Percentiles rank a stretch among this genome's conserved stretches.
Conservation (phyloP, 2,797 vertebrate genomes). For the Xiphorhynchus erythropygius region DNA sequence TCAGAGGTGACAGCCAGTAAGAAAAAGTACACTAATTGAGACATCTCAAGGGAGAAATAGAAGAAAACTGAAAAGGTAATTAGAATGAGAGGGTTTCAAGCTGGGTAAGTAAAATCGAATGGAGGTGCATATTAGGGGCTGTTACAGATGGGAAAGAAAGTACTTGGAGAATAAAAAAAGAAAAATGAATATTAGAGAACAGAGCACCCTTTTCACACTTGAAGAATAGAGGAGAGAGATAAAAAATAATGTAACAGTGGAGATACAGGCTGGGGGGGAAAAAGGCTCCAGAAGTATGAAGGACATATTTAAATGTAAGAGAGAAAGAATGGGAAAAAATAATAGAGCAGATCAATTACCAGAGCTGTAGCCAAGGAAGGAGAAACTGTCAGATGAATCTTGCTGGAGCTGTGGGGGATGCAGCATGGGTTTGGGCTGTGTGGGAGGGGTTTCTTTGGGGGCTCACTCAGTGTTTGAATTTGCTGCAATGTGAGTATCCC, state of each 20-base stretch:
- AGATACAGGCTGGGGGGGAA: not conserved
- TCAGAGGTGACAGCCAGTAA: slow-evolving; percentile 78
- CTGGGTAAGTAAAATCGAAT: slow-evolving; percentile 75
- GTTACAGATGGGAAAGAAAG: slow-evolving; percentile 66
- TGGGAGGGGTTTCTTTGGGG: not conserved
- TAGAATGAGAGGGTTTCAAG: slow-evolving; percentile 78
- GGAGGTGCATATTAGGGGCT: slow-evolving; percentile 67
- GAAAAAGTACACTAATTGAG: slow-evolving; percentile 84
- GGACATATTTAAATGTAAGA: slow-evolving; percentile 61
- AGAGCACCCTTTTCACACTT: slow-evolving; percentile 63
- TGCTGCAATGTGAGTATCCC: not conserved
- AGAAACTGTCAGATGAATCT: slow-evolving; percentile 41
- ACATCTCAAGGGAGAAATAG: slow-evolving; percentile 78
- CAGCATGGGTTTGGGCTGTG: not conserved
- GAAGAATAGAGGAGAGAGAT: slow-evolving; percentile 39
- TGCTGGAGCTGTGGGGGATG: slow-evolving; percentile 5
- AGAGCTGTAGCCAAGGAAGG: slow-evolving; percentile 20
- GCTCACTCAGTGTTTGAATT: not conserved
- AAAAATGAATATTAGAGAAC: slow-evolving; percentile 52
- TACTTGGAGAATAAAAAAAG: slow-evolving; percentile 50
- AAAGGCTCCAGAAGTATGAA: slow-evolving; percentile 50
- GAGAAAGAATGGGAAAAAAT: slow-evolving; percentile 54
- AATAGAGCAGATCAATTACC: slow-evolving; percentile 69
- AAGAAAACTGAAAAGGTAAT: slow-evolving; percentile 80
- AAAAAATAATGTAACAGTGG: slow-evolving; percentile 41